These are phyloP conservation scores for Scaptomyza graminum DNA, from an alignment of 1,140 invertebrate genomes.

Conservation along the genomic window DNA sequence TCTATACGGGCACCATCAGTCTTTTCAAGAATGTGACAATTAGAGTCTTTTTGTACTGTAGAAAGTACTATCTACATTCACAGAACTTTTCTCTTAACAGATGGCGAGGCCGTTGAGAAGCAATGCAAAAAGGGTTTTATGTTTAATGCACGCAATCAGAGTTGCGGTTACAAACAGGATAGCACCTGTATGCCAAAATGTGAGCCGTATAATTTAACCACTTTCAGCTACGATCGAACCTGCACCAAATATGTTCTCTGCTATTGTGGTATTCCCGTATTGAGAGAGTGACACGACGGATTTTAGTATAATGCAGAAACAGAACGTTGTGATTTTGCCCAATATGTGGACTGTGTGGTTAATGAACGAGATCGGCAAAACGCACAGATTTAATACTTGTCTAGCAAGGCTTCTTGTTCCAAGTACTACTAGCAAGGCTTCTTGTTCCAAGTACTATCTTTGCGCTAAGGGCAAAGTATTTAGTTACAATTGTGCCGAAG, in stretches of 20 bases:
- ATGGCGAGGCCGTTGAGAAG: constrained; percentile 43
- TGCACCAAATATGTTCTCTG: constrained; percentile 77
- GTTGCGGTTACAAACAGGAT: constrained; percentile 23
- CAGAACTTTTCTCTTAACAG: constrained; percentile 9
- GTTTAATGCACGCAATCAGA: constrained; percentile 58
- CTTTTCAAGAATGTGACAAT: constrained; percentile 54
- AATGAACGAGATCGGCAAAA: constrained; percentile 59
- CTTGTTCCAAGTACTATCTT: constrained; percentile 67
- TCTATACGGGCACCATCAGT: constrained; percentile 46
- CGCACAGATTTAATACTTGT: constrained; percentile 54
- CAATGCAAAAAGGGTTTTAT: constrained; percentile 43
- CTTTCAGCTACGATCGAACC: constrained; percentile 69
- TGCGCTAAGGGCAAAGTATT: constrained; percentile 58
- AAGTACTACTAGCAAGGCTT: constrained; percentile 60
- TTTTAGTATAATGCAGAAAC: constrained; percentile 71
- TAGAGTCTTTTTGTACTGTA: constrained; percentile 62
- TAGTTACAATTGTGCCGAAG: constrained; percentile 43
- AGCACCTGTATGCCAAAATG: constrained; percentile 49
- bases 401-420: constrained; percentile 29
- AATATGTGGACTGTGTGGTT: constrained; percentile 76
- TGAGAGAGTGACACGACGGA: constrained; percentile 65
- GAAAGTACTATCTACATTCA: constrained; percentile 53
- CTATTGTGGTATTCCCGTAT: constrained; percentile 60
- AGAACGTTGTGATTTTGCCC: constrained; percentile 73
- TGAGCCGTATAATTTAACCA: constrained; percentile 20